A percentile compares a stretch with the other conserved stretches of the same genome.
Evolutionary conservation across 2,113 vertebrate species (phyloP).

Genomic region (Zootoca vivipara): DNA sequence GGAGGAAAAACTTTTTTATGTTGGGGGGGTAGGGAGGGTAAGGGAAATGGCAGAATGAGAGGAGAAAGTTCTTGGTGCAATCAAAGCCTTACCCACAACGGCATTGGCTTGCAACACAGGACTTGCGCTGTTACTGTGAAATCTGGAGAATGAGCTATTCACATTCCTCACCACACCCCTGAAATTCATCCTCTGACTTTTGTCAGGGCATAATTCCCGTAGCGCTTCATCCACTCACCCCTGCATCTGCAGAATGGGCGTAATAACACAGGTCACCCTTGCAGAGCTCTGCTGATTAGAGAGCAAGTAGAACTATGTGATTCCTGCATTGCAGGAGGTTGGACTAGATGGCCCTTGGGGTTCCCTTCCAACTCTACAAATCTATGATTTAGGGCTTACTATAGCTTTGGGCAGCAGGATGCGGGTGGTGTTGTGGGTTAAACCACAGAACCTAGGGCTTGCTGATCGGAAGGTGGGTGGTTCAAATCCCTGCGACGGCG

Average conservation of each 20-base stretch:
- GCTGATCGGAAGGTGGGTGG: too few species aligned
- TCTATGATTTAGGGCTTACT: neutral
- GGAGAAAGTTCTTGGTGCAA: neutral
- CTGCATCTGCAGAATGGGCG: neutral
- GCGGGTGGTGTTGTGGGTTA: too few species aligned
- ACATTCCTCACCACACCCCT: neutral
- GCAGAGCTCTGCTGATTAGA: neutral
- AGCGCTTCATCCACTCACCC: neutral
- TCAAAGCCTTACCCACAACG: too few species aligned
- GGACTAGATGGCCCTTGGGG: too few species aligned
- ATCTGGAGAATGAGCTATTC: neutral
- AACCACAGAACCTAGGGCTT: too few species aligned
- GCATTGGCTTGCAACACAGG: too few species aligned
- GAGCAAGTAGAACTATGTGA: neutral
- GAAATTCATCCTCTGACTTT: neutral
- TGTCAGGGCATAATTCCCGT: neutral
- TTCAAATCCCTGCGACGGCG: too few species aligned
- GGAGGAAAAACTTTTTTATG: fast-evolving
- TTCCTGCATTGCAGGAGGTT: too few species aligned
- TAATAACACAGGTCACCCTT: neutral
- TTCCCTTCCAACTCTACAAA: too few species aligned
- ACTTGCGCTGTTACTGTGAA: neutral
- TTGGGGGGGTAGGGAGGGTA: neutral
- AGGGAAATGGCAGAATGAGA: too few species aligned
- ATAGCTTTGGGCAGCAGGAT: too few species aligned